Percentiles rank a stretch among this genome's conserved stretches.
Conservation (phyloP, 2,797 vertebrate species). For the Sebastes baramenuke region DNA sequence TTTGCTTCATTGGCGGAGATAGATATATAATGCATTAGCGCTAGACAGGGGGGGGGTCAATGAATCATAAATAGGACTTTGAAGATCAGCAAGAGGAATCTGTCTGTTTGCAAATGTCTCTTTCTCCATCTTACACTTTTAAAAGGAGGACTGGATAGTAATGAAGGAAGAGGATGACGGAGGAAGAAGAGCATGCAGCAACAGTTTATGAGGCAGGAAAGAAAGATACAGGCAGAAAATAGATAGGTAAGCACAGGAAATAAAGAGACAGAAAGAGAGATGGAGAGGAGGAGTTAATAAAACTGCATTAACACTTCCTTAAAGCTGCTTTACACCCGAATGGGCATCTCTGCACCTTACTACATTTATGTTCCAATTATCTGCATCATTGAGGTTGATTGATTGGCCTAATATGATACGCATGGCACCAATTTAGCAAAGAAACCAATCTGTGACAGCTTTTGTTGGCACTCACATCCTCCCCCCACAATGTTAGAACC, state of each 20-base stretch:
- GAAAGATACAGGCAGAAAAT: background rate
- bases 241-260: slow-evolving; percentile 3
- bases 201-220: slow-evolving; percentile 3
- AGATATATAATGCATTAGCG: slow-evolving; percentile 58
- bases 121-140: slow-evolving; percentile 13
- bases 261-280: background rate
- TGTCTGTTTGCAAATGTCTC: slow-evolving; percentile 17
- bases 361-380: slow-evolving; percentile 76
- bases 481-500: slow-evolving; percentile 2
- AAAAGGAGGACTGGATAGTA: background rate
- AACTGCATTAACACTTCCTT: slow-evolving; percentile 47
- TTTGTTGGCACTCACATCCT: slow-evolving; percentile 33
- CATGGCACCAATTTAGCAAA: slow-evolving; percentile 57
- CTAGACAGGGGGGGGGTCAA: slow-evolving; percentile 34
- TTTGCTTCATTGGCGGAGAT: slow-evolving; percentile 39
- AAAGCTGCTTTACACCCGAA: slow-evolving; percentile 46
- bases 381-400: slow-evolving; percentile 71
- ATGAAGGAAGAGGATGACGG: background rate
- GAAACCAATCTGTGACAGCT: slow-evolving; percentile 47
- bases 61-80: slow-evolving; percentile 66
- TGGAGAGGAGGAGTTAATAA: slow-evolving; percentile 50
- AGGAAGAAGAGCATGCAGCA: background rate
- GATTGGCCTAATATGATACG: slow-evolving; percentile 62
- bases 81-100: slow-evolving; percentile 45
- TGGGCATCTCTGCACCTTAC: slow-evolving; percentile 57